A percentile compares a stretch with the other conserved stretches of the same genome.
Evolutionary conservation across 2,113 vertebrate species (phyloP).

Genomic region (Eretmochelys imbricata): DNA sequence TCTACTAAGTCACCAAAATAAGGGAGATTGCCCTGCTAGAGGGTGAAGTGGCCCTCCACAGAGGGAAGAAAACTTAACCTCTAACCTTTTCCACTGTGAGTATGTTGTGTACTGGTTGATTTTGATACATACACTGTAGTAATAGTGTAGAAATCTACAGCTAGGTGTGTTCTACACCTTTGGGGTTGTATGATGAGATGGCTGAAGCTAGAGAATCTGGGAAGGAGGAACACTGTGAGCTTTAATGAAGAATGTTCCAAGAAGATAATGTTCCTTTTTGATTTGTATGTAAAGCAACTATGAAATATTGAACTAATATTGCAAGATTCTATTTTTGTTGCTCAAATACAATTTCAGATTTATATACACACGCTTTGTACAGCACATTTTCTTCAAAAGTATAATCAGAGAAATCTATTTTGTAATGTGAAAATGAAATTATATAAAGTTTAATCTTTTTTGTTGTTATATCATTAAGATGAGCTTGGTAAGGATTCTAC

Average conservation of each 20-base stretch:
- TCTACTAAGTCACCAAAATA: conserved; percentile 80
- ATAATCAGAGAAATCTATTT: conserved; percentile 52
- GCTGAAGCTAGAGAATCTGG: conserved; percentile 64
- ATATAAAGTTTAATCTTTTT: conserved; percentile 51
- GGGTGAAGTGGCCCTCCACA: conserved; percentile 58
- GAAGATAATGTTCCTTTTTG: conserved; percentile 61
- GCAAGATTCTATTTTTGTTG: conserved; percentile 52
- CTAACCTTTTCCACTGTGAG: conserved; percentile 49
- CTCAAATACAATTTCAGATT: conserved; percentile 46
- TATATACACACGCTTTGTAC: conserved; percentile 8
- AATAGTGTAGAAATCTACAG: conserved; percentile 45
- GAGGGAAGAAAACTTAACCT: conserved; percentile 60
- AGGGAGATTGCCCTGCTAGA: conserved; percentile 63
- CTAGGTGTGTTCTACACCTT: conserved; percentile 57
- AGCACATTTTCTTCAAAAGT: conserved; percentile 45
- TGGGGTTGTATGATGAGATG: conserved; percentile 53
- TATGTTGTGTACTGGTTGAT: conserved; percentile 56
- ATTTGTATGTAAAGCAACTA: conserved; percentile 65
- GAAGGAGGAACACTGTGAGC: conserved; percentile 54
- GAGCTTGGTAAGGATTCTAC: conserved; percentile 38
- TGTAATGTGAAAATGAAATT: conserved; percentile 58
- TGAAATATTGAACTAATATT: conserved; percentile 75
- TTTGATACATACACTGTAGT: conserved; percentile 44
- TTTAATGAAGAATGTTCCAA: conserved; percentile 74
- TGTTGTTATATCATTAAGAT: conserved; percentile 69